A percentile compares a stretch with the other conserved stretches of the same genome.
phyloP scores from a whole-genome alignment of 2,888 invertebrate genomes.

The Drosophila multiciliata region DNA sequence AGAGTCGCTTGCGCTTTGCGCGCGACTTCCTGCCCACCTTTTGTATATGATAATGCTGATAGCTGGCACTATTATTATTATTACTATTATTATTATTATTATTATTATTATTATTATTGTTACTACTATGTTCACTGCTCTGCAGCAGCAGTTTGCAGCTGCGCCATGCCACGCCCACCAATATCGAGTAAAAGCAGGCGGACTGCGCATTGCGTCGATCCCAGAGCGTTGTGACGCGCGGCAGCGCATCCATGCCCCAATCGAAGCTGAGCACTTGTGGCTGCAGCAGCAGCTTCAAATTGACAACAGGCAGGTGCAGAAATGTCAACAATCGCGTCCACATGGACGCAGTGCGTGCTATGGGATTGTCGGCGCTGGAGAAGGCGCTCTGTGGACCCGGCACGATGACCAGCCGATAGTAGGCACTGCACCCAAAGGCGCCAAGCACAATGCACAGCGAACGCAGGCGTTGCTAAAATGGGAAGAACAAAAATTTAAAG shows the following conservation, averaged over 20 bases:
- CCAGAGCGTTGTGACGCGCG: constrained; percentile 90
- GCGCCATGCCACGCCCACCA: constrained; percentile 77
- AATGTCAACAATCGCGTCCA: constrained; percentile 95
- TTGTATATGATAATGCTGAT: constrained; percentile 74
- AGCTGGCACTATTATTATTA: constrained; percentile 29
- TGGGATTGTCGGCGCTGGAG: constrained; percentile 97
- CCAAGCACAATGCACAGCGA: constrained; percentile 89
- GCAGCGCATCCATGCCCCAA: constrained; percentile 99
- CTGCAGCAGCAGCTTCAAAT: constrained; percentile 93
- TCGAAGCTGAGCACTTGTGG: constrained; percentile 97
- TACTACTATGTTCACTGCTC: constrained; percentile 31
- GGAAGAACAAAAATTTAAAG: constrained; percentile 25
- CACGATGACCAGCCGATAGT: constrained; percentile 91
- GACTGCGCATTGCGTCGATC: constrained; percentile 93
- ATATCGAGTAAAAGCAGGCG: constrained; percentile 89
- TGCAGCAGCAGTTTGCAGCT: constrained; percentile 68
- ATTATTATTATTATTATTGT: constrained; percentile 13
- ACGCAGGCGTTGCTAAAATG: constrained; percentile 89
- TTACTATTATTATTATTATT: constrained; percentile 9
- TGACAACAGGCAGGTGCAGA: constrained; percentile 95
- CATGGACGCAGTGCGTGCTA: constrained; percentile 93
- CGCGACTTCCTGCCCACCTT: constrained; percentile 83
- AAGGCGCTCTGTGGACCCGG: constrained; percentile 90
- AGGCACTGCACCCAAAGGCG: constrained; percentile 89
- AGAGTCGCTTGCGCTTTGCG: constrained; percentile 80